A percentile compares a stretch with the other conserved stretches of the same genome.
Evolutionary conservation across 2,797 vertebrate species (phyloP).

Genomic region (Pseudochirops corinnae): DNA sequence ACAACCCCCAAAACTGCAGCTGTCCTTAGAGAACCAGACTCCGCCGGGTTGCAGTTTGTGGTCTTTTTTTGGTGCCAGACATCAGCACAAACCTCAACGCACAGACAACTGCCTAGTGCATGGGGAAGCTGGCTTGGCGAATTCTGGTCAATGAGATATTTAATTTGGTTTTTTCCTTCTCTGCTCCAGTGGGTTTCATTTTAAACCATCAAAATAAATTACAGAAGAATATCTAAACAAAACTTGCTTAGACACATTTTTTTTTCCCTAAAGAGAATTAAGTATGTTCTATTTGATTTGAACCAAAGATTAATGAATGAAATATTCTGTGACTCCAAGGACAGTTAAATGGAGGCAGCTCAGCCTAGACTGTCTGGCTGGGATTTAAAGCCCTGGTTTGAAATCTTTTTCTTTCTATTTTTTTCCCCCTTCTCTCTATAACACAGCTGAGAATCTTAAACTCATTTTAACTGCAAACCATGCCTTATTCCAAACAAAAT

Average conservation of each 20-base stretch:
- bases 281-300: slow-evolving; percentile 54
- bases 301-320: slow-evolving; percentile 61
- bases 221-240: slow-evolving; percentile 58
- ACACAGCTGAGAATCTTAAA: slow-evolving; percentile 56
- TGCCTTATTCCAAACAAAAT: slow-evolving; percentile 61
- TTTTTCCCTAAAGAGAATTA: slow-evolving; percentile 35
- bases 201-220: slow-evolving; percentile 49
- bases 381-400: slow-evolving; percentile 34
- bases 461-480: slow-evolving; percentile 57
- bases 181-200: slow-evolving; percentile 53
- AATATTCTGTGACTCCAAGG: slow-evolving; percentile 1
- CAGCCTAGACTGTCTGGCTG: slow-evolving; percentile 32
- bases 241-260: slow-evolving; percentile 7
- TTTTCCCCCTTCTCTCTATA: background rate
- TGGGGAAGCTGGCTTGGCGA: background rate
- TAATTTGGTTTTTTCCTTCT: slow-evolving; percentile 56
- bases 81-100: background rate
- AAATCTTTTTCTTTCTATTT: slow-evolving; percentile 15
- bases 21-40: slow-evolving; percentile 9
- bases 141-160: slow-evolving; percentile 28
- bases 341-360: slow-evolving; percentile 27
- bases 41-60: slow-evolving; percentile 1
- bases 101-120: background rate
- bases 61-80: background rate
- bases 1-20: background rate